Conservation (phyloP, 2,797 vertebrate species). For the Gymnocypris eckloni region DNA sequence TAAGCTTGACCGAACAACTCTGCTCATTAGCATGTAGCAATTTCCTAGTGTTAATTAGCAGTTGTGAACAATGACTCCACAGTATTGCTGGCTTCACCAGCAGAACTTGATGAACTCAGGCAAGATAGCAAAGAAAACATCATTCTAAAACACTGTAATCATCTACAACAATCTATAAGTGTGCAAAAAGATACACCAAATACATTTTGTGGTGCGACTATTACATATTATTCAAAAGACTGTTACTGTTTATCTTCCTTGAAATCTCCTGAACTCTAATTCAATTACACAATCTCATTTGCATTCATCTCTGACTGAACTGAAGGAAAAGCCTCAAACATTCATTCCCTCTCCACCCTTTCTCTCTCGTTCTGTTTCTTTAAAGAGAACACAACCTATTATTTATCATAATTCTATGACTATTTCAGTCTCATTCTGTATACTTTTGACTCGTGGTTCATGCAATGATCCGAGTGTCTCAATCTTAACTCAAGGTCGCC, state of each 20-base stretch:
- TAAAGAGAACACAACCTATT: conserved; percentile 35
- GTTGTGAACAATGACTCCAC: conserved; percentile 12
- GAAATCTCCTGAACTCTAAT: not conserved
- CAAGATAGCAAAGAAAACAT: conserved; percentile 25
- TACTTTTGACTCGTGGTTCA: not conserved
- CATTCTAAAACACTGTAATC: not conserved
- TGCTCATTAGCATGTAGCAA: conserved; percentile 35
- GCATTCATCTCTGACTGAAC: conserved; percentile 18
- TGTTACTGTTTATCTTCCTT: not conserved
- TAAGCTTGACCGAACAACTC: conserved; percentile 18
- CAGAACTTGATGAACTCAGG: conserved; percentile 32
- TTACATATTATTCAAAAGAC: not conserved
- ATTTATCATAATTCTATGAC: conserved; percentile 35
- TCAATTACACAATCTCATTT: conserved; percentile 4
- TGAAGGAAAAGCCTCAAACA: conserved; percentile 37
- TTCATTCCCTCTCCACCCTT: conserved; percentile 14
- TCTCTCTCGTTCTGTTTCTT: not conserved
- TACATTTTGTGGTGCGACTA: not conserved
- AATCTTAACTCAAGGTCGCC: conserved; percentile 59
- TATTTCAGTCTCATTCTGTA: conserved; percentile 27
- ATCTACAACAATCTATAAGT: not conserved
- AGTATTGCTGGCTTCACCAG: conserved; percentile 28
- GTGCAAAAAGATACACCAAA: not conserved
- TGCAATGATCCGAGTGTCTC: not conserved
- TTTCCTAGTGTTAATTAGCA: conserved; percentile 48